Evolutionary conservation across 2,113 vertebrate species (phyloP), one percentile per base, ranked within the genome.

Genomic region (Lampris incognitus): DNA sequence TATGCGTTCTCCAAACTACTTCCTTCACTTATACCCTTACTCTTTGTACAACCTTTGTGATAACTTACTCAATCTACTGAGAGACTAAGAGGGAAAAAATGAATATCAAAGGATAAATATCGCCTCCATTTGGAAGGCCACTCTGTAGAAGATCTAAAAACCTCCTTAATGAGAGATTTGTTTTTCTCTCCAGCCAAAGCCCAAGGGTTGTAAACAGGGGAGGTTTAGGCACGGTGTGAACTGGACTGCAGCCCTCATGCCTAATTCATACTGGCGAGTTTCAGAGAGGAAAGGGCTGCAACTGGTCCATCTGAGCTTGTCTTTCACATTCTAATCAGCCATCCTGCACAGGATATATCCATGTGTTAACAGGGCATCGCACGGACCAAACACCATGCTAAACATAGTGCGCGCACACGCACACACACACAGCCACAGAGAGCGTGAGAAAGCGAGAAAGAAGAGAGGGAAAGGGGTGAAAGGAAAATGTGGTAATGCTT

Each of bases 241-340:
- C 93, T 95, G 95, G 94, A 95, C 95, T 95, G 94, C 95, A 95
- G 95, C 92, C 95, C 95, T 96, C 95, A 97, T 97, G 95, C 93
- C 92, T 97, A 95, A 96, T 97, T 97, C 96, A 97, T 97, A 95
- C 94, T 92, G 90, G 89, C 83, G 92, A 93, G 91, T 94, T 95
- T 67, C 74, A 93, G 95, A 92, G 95, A 95, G 94, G 95, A 94
- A 93, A 95, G 92, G 87, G 85, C 44, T 77, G 85, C 91, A 92
- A 94, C 95, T 92, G 91, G 94, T 94, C 95, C 88, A 94, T 92
- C 94, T 92, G 92, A 95, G 92, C 94, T 94, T 95, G 94, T 94
- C 95, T 96, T 96, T 97, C 95, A 96, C 95, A 96, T 96, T 96
- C 94, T 96, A 96, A 96, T 96, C 94, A 96, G 95, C 91, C 89